phyloP scores from a whole-genome alignment of 1,140 invertebrate species.

The Drosophila nikananu region DNA sequence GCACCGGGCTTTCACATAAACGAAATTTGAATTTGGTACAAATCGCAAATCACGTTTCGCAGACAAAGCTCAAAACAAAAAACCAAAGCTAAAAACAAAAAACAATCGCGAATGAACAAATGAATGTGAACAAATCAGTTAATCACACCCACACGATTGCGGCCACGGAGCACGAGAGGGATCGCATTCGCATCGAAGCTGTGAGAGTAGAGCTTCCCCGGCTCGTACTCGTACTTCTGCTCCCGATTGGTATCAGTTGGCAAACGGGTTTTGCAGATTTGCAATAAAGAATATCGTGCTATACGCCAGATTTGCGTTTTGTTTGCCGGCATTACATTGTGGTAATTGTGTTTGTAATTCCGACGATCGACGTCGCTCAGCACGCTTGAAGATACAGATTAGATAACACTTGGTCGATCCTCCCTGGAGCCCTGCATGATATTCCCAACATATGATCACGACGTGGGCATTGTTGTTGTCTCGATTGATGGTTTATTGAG shows the following conservation, averaged over 20 bases:
- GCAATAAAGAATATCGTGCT: constrained; percentile 83
- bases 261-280: constrained; percentile 68
- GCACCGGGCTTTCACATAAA: constrained; percentile 45
- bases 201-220: constrained; percentile 13
- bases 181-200: constrained; percentile 27
- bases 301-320: constrained; percentile 78
- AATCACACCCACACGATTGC: constrained; percentile 83
- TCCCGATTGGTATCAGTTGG: constrained; percentile 71
- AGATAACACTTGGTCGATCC: constrained; percentile 33
- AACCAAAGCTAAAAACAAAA: background rate
- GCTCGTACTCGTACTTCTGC: constrained; percentile 11
- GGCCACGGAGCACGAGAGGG: constrained; percentile 13
- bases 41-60: constrained; percentile 83
- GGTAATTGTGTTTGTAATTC: constrained; percentile 49
- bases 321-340: constrained; percentile 68
- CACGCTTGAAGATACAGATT: constrained; percentile 54
- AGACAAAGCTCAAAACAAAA: constrained; percentile 39
- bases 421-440: constrained; percentile 3
- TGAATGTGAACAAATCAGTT: constrained; percentile 85
- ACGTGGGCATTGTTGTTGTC: constrained; percentile 35
- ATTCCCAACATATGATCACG: constrained; percentile 70
- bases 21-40: constrained; percentile 82
- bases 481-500: constrained; percentile 45
- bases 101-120: constrained; percentile 75
- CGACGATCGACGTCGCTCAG: constrained; percentile 46